Evolutionary conservation across 2,888 invertebrate genomes (phyloP), one percentile per base, ranked within the genome.

Genomic region (Sphaeridia pumilis): DNA sequence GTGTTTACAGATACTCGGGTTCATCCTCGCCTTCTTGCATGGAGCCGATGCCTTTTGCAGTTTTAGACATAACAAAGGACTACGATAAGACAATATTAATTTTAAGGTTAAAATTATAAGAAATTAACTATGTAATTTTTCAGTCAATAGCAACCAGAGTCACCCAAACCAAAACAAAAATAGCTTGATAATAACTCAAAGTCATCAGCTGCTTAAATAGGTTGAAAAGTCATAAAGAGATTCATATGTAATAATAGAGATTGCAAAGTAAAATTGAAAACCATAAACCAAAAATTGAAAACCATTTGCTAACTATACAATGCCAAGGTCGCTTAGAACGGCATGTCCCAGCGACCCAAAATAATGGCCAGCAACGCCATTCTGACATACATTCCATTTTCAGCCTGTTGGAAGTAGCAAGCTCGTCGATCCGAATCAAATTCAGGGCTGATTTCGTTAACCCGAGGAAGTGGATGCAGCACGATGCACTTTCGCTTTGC

Each of bases 331-430:
- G 12, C 7, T 38, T 38, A 38, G 20, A 38, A 38, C 5, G 38
- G 41, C 24, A 38, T 10, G n/a, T 27, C 44, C 20, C 48, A 56
- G 35, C 56, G 12, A 17, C 88, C 89, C 14, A 92, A 77, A 2
- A 94, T 84, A 80, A 90, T 86, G 1, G 93, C 84, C 20, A 99
- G 74, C 2, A 99, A 74, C 0, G 98, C 95, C 98, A 99, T 99
- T 48, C 98, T 79, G 20, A 98, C 89, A 69, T 89, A 98, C 84
- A 98, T 87, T 58, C 98, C 98, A 69, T 89, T 87, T 70, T 95
- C 93, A 0, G 93, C 94, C 73, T 98, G 98, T 21, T 97, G 78
- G 78, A 99, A 98, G 73, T 98, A 98, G 0, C 95, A 97, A 0
- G 98, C 97, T 46, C 98, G 77, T 0, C 93, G 90, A 73, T 99